Base-by-base conservation (phyloP, 2,113 vertebrate species). In the Lates calcarifer region DNA sequence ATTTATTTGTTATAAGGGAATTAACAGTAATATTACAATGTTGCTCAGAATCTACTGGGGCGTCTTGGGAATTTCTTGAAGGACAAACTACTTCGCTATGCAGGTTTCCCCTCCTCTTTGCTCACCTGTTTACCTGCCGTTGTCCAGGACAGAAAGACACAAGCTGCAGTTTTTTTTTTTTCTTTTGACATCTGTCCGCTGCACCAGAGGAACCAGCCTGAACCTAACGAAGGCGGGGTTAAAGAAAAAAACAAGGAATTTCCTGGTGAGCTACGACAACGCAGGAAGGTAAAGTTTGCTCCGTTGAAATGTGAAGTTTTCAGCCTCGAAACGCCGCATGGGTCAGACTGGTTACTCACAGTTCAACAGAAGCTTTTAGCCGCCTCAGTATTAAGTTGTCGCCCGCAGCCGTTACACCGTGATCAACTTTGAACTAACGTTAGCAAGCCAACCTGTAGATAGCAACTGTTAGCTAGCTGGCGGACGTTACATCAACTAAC, bases 201-300 rank as follows among this genome's bases (percentile, higher is more conserved):
- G 20, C 58, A 35, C 56, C 53, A 7, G 31, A 72, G 61, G 67
- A 87, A 75, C 69, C 69, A 71, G 61, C 49, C 49, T 33, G 24
- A 24, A 31, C 12, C 63, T 10, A 31, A 5, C 0, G 84, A 74
- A 31, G 93, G 91, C 89, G 92, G 84, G 87, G 80, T 83, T 61
- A 75, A 58, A 80, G 62, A 61, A 39, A 28, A 28, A 67, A 85
- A 83, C 58, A 73, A 89, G 90, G 79, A 81, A 94, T 89, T 95
- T 96, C 95, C 95, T 95, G 94, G 91, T 93, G 91, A 77, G 83
- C 93, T 70, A 68, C 90, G 67, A 89, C 83, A 85, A 86, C 86
- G 84, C 79, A 57, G 79, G 75, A 91, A 94, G 94, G 94, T 95
- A 94, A 92, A 89, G 90, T 89, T 85, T 63, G 41, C 66, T 77